phyloP scores from a whole-genome alignment of 2,797 vertebrate species.

The Macrochelys suwanniensis region DNA sequence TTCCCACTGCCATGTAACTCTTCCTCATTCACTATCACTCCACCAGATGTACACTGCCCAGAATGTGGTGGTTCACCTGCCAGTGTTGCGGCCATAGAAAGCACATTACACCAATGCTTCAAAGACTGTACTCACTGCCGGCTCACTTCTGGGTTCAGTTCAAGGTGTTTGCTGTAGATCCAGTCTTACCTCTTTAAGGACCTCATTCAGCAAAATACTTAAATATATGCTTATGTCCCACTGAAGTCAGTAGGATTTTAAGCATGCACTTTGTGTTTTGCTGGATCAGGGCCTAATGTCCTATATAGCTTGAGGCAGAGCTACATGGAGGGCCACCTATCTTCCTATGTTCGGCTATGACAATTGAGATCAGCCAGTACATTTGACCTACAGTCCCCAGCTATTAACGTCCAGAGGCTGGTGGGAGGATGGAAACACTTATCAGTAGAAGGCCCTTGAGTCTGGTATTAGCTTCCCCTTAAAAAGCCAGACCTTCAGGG shows the following conservation, averaged over 20 bases:
- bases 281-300: not conserved
- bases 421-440: not conserved
- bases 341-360: not conserved
- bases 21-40: not conserved
- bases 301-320: not conserved
- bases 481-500: not conserved
- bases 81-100: not conserved
- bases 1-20: not conserved
- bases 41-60: not conserved
- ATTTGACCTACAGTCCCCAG: not conserved
- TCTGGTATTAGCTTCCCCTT: not conserved
- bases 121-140: not conserved
- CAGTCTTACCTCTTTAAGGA: not conserved
- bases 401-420: not conserved
- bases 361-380: not conserved
- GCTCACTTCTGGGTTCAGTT: not conserved
- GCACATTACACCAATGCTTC: not conserved
- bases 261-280: not conserved
- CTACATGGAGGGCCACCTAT: not conserved
- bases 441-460: not conserved
- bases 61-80: not conserved
- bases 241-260: not conserved
- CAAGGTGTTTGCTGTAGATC: not conserved
- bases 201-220: not conserved
- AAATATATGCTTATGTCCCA: not conserved